Base-by-base conservation (phyloP, 2,113 vertebrate species). In the Eclectus roratus region DNA sequence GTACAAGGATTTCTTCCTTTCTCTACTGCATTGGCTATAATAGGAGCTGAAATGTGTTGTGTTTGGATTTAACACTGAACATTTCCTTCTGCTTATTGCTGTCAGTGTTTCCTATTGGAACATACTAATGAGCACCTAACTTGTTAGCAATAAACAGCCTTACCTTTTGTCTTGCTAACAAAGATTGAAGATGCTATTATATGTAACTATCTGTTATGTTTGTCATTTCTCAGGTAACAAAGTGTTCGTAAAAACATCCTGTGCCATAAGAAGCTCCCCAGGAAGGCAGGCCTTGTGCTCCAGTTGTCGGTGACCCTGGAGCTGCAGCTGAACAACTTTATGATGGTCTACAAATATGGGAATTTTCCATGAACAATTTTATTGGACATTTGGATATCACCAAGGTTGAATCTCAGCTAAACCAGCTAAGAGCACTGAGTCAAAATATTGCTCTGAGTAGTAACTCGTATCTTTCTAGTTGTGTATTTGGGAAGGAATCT, bases 211-310 rank as follows among this genome's bases (percentile, higher is more conserved):
- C 88, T 96, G 64, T 84, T 96, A 55, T 93, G 60, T 94, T 96
- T 93, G 68, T 27, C 96, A 86, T 92, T 97, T 97, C 88, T 93
- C 89, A 98, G 98, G 96, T 83, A 84, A 65, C 47, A 82, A 93
- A 95, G 79, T 72, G 73, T 83, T 85, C 85, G 28, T 50, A 93
- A 96, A 96, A 88, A 89, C 61, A 82, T 97, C 89, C 89, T 17
- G 33, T 56, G 91, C 81, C 83, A 44, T 53, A 80, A 96, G 93
- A 85, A 91, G 81, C 68, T 80, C 80, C 60, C 17, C 31, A 86
- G 95, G 94, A 85, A 41, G 88, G 69, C 25, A 6, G 50, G 74
- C 73, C 61, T 94, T 56, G 1, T 89, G 91, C 80, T 92, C 52
- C 60, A 68, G 66, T 73, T 95, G 68, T 73, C 69, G 9, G 29